Evolutionary conservation across 2,888 invertebrate species (phyloP).

Genomic region (Eupithecia dodoneata): DNA sequence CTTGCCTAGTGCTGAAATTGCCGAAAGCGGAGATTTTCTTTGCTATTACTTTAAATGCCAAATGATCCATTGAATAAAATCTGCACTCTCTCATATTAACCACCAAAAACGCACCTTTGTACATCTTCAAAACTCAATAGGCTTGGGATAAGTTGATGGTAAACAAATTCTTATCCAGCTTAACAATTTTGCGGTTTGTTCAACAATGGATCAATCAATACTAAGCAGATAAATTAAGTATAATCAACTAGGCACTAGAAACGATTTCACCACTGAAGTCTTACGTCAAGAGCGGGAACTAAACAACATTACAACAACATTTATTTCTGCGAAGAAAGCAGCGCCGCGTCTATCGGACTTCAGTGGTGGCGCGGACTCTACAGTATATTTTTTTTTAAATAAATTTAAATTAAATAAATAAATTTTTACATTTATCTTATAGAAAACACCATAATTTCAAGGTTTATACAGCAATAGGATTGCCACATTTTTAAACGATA

Average conservation of each 20-base stretch:
- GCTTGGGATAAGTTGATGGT: neutral
- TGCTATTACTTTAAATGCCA: neutral
- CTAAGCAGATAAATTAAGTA: neutral
- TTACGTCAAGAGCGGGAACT: too few species aligned
- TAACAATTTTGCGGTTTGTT: neutral
- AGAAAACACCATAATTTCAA: neutral
- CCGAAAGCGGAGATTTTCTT: neutral
- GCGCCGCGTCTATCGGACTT: too few species aligned
- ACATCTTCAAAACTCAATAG: neutral
- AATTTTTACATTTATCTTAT: neutral
- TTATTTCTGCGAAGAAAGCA: too few species aligned
- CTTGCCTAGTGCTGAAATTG: neutral
- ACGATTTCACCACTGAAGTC: neutral
- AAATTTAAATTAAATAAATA: too few species aligned
- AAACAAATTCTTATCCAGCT: neutral
- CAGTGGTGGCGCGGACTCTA: too few species aligned
- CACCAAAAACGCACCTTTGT: neutral
- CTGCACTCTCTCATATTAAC: neutral
- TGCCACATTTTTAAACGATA: neutral
- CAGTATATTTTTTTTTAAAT: too few species aligned
- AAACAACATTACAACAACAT: too few species aligned
- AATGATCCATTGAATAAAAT: neutral
- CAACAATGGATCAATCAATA: neutral
- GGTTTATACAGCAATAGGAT: neutral
- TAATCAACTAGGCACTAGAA: conserved; percentile 1